These are phyloP conservation scores for Andrena dorsata DNA, from an alignment of 2,888 invertebrate species.

Conservation along the genomic window DNA sequence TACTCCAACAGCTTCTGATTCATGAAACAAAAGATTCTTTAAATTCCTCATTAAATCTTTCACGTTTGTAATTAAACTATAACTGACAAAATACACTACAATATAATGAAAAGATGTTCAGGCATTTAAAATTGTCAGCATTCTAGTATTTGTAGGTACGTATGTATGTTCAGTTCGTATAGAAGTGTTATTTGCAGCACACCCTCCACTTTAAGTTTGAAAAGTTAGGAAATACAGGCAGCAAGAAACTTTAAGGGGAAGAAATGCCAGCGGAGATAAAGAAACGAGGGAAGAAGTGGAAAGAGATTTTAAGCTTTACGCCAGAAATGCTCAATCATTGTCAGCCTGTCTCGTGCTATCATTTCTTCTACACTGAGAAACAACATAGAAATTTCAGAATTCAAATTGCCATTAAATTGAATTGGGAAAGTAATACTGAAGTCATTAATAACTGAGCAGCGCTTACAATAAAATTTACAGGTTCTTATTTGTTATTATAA, in stretches of 20 bases:
- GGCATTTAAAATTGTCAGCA: neutral
- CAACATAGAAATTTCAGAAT: neutral
- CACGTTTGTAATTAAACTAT: neutral
- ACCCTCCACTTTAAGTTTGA: neutral
- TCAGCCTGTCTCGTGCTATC: constrained; percentile 1
- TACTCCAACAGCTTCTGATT: too few relatives aligned
- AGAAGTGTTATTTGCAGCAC: neutral
- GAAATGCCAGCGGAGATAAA: neutral
- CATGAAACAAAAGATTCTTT: too few relatives aligned
- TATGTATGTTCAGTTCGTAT: neutral
- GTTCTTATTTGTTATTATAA: too few relatives aligned
- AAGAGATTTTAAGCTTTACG: constrained; percentile 18
- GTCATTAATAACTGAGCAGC: too few relatives aligned
- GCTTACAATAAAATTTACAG: too few relatives aligned
- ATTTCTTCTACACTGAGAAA: neutral
- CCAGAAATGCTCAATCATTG: constrained; percentile 29
- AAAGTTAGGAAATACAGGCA: neutral
- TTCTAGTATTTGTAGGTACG: too few relatives aligned
- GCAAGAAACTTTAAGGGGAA: neutral
- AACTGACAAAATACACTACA: neutral
- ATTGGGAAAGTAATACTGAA: too few relatives aligned
- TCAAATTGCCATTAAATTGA: neutral
- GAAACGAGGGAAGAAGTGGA: neutral
- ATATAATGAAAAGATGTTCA: neutral
- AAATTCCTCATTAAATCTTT: too few relatives aligned